Base-by-base conservation (phyloP, 2,888 invertebrate species). In the Drosophila maculinotata region DNA sequence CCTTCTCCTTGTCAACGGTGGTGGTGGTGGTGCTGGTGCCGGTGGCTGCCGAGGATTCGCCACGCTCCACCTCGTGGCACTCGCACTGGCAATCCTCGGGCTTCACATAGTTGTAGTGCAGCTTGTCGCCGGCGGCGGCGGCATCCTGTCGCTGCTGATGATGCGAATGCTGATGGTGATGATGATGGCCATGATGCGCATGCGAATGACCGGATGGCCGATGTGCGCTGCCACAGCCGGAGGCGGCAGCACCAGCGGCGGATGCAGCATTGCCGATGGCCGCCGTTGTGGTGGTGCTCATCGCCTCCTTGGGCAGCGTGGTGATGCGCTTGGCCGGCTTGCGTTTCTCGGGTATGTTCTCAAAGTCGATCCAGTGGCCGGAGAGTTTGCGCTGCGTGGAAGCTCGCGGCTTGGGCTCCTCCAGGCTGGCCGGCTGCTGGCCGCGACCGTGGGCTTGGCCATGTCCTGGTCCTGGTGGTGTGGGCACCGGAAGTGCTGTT, bases 1-100 rank as follows among this genome's bases (percentile, higher is more conserved):
- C 60, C 28, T 69, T 75, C 7, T 73, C 75, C 28, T 60, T 52
- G 48, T 73, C 63, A 0, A 17, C 45, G 17, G 56, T 38, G 12
- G 47, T 42, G n/a, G 33, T 54, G 30, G n/a, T 56, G 1, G 14
- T 15, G 14, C 12, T 15, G n/a, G 15, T 33, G 3, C 28, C 60
- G 1, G 65, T 70, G 7, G 77, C 66, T 1, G 60, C 73, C 1
- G 72, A 76, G 10, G 84, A 73, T 14, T 89, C 82, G 28, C 91
- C 76, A 4, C 91, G 83, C 57, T 92, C 91, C 41, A 91, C 92
- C 87, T 95, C 95, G 92, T 97, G 97, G 89, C 97, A 97, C 92
- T 97, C 96, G 92, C 97, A 97, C 89, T 95, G 95, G 89, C 97
- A 97, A 86, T 96, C 96, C 90, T 96, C 96, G 4, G 97, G 96